Base-by-base conservation (phyloP, 2,888 invertebrate species). In the Drepanosiphum platanoidis region DNA sequence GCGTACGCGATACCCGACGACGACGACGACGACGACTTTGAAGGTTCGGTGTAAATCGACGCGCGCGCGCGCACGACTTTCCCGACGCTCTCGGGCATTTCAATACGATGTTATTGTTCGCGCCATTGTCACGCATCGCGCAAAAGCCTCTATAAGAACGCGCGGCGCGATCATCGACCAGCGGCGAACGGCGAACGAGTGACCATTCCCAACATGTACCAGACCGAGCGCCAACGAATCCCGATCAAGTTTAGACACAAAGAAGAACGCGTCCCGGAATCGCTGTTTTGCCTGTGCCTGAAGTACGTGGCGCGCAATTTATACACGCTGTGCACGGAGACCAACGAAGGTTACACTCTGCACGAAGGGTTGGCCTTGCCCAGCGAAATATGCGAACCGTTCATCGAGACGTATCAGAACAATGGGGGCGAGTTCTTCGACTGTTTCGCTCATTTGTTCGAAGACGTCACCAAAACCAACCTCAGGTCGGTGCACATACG, bases 331-430 rank as follows among this genome's bases (percentile, higher is more conserved):
- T 92, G 93, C 87, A 90, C 90, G 18, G 88, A 88, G 75, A 89
- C 88, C 66, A 90, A 89, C 84, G 39, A 32, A 7, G 90, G 91
- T 87, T 91, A 91, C 89, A 90, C 90, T 87, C 89, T 95, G 15
- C 91, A 91, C 87, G 91, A 93, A 86, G 93, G 93, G 86, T 90
- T 94, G 83, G 91, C 92, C 75, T 89, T 95, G 46, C 95, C 95
- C 0, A 92, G 92, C 79, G 94, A 94, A 89, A 92, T 95, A 87
- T 94, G 94, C 88, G 94, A 95, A 89, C 92, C 91, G 88, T 90
- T 95, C 86, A 90, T 95, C 22, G 90, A 92, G 86, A 90, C 91
- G 61, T 92, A 92, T 87, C 92, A 93, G 87, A 91, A 88, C 88
- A 90, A 87, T 88, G 91, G 88, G 88, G 90, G 91, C 77, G 91